Percentiles rank a stretch among this genome's conserved stretches.
Evolutionary conservation across 2,797 vertebrate genomes (phyloP).

Genomic region (Scolopax rusticola): DNA sequence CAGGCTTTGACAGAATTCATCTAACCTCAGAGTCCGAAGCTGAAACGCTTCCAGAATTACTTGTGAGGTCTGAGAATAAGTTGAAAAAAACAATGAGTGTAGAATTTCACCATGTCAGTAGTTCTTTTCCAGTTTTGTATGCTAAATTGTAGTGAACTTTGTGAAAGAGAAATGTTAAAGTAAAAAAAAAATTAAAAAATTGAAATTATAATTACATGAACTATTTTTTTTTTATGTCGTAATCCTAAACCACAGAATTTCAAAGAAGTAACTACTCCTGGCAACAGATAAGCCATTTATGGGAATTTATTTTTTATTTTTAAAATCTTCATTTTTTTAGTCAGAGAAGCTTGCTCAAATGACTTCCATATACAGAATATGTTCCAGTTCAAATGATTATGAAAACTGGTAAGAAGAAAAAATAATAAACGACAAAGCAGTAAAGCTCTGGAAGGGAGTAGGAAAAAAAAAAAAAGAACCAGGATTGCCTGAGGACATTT

Average conservation of each 20-base stretch:
- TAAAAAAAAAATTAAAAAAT: background rate
- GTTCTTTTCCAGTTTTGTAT: background rate
- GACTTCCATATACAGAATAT: background rate
- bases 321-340: background rate
- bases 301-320: background rate
- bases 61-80: background rate
- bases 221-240: background rate
- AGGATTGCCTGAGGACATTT: background rate
- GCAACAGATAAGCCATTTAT: background rate
- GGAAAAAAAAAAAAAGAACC: background rate
- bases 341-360: accelerated
- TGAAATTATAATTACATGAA: background rate
- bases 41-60: background rate
- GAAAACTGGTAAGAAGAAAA: background rate
- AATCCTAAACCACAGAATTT: background rate
- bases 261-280: background rate
- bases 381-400: background rate
- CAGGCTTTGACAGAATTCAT: background rate
- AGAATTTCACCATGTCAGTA: background rate
- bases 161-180: background rate
- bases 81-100: background rate
- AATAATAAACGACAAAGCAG: background rate
- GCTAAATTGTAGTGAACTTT: background rate
- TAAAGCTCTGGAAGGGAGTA: background rate
- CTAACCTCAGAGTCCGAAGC: background rate